Percentiles rank a stretch among this genome's conserved stretches.
phyloP scores from a whole-genome alignment of 2,888 invertebrate species.

The Antitype chi region DNA sequence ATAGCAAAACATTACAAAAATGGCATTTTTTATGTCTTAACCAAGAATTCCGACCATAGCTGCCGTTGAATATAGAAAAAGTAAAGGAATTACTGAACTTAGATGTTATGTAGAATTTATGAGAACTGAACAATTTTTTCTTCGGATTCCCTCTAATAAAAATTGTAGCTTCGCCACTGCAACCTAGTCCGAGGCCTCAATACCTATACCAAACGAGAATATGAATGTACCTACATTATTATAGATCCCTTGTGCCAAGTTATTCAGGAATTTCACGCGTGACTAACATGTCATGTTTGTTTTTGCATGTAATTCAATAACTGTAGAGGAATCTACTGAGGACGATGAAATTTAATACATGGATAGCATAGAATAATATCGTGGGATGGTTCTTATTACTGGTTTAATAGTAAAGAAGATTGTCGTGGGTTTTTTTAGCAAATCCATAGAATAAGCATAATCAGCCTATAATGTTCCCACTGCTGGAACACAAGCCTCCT shows the following conservation, averaged over 20 bases:
- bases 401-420: background rate
- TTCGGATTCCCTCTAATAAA: too few relatives aligned
- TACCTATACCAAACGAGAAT: background rate
- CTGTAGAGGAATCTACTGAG: constrained; percentile 5
- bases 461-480: background rate
- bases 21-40: too few relatives aligned
- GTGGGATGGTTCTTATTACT: constrained; percentile 1
- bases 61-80: too few relatives aligned
- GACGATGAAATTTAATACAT: constrained; percentile 23
- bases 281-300: constrained; percentile 24
- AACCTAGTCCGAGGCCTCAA: background rate
- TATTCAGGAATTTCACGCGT: constrained; percentile 33
- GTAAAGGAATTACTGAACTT: too few relatives aligned
- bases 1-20: too few relatives aligned
- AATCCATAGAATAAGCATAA: background rate
- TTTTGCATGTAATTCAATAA: constrained; percentile 40
- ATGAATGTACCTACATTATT: constrained; percentile 18
- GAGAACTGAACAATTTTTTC: too few relatives aligned
- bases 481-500: background rate
- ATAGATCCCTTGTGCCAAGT: background rate
- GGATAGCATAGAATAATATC: constrained; percentile 5
- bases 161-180: too few relatives aligned
- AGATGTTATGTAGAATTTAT: too few relatives aligned
- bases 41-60: too few relatives aligned
- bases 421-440: background rate